Evolutionary conservation across 2,888 invertebrate species (phyloP).

Genomic region (Neelides folsomi): DNA sequence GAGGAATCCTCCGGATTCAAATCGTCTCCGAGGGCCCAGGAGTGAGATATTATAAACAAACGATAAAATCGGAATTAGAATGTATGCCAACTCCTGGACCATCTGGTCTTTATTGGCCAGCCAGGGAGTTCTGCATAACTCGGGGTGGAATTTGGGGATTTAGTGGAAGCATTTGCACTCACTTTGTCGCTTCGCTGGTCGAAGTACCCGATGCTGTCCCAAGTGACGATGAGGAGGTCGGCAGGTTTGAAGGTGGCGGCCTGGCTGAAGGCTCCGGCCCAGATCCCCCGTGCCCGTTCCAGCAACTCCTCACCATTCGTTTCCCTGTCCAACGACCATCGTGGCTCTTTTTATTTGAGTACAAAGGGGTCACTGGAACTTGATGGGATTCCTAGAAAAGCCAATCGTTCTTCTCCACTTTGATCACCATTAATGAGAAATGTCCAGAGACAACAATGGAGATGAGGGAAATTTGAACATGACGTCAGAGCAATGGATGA

Average conservation of each 20-base stretch:
- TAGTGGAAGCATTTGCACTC: constrained; percentile 19
- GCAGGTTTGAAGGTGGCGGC: constrained; percentile 59
- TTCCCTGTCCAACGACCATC: constrained; percentile 36
- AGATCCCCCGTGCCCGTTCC: constrained; percentile 49
- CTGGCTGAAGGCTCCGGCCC: constrained; percentile 59
- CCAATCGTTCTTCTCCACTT: too few species aligned
- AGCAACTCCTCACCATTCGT: constrained; percentile 37
- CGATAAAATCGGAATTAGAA: constrained; percentile 6
- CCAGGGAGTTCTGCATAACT: constrained; percentile 1
- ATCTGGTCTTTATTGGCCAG: constrained; percentile 6
- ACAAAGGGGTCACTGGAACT: too few species aligned
- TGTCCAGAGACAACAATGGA: too few species aligned
- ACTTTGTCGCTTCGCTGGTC: constrained; percentile 52
- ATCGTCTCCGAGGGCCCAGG: too few species aligned
- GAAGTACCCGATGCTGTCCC: constrained; percentile 74
- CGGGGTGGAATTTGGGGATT: constrained; percentile 2
- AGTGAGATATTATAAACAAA: constrained; percentile 6
- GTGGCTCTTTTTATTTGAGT: too few species aligned
- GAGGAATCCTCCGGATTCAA: too few species aligned
- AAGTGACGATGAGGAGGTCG: constrained; percentile 74
- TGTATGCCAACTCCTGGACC: constrained; percentile 8
- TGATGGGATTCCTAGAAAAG: too few species aligned
- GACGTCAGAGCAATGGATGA: too few species aligned
- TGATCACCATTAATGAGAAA: too few species aligned
- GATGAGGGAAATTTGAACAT: too few species aligned